phyloP scores from a whole-genome alignment of 2,888 invertebrate species.

The Drosophila setosimentum region DNA sequence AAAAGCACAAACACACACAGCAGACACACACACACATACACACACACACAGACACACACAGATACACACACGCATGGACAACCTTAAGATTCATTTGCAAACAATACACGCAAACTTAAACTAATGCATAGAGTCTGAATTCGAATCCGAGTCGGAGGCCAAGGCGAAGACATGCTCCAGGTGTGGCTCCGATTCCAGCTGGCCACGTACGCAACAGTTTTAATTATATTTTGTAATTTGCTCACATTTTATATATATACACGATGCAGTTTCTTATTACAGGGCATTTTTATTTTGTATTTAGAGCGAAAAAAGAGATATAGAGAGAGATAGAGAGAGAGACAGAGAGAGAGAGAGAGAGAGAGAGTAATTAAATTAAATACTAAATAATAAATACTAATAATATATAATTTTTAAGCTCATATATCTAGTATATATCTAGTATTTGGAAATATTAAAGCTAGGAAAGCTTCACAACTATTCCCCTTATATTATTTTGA shows the following conservation, averaged over 20 bases:
- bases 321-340: no score
- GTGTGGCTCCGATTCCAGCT: neutral
- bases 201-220: slow-evolving; percentile 21
- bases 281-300: neutral
- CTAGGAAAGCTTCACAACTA: neutral
- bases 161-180: neutral
- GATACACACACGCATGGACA: neutral
- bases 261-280: slow-evolving; percentile 7
- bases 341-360: neutral
- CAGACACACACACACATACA: slow-evolving; percentile 1
- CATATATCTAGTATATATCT: no score
- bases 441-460: neutral
- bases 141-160: slow-evolving; percentile 5
- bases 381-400: no score
- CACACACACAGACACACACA: slow-evolving; percentile 13
- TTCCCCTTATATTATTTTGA: neutral
- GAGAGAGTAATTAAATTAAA: no score
- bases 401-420: no score
- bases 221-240: slow-evolving; percentile 74
- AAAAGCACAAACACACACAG: slow-evolving; percentile 1
- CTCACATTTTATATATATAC: slow-evolving; percentile 32
- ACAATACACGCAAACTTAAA: slow-evolving; percentile 45
- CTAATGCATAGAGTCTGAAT: slow-evolving; percentile 18
- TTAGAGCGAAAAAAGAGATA: no score
- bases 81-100: slow-evolving; percentile 56